Evolutionary conservation across 2,113 vertebrate species (phyloP).

Genomic region (Mustela lutreola): DNA sequence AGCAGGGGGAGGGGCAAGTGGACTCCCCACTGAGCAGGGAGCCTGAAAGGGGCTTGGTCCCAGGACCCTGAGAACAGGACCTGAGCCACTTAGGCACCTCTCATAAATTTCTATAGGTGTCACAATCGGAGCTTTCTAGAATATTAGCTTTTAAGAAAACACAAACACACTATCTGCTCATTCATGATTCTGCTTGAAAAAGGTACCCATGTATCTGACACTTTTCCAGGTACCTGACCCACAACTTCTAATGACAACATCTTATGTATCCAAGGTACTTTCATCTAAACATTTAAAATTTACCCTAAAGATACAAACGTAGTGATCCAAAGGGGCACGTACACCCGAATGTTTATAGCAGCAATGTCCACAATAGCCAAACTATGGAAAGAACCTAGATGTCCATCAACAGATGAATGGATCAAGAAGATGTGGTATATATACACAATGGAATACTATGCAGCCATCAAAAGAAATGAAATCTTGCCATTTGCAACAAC

Average conservation of each 20-base stretch:
- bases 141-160: constrained; percentile 12
- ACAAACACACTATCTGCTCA: constrained; percentile 19
- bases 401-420: too few relatives aligned
- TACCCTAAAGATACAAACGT: too few relatives aligned
- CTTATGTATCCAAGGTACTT: neutral
- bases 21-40: neutral
- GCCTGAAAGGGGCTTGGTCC: neutral
- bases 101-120: neutral
- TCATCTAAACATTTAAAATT: constrained; percentile 1
- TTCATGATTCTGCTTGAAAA: neutral
- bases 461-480: too few relatives aligned
- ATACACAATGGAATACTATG: too few relatives aligned
- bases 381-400: too few relatives aligned
- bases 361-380: too few relatives aligned
- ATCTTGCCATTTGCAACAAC: too few relatives aligned
- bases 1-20: neutral
- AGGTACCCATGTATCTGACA: neutral
- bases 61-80: neutral
- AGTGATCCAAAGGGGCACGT: too few relatives aligned
- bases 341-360: too few relatives aligned
- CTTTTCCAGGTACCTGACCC: neutral
- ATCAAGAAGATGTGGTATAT: too few relatives aligned
- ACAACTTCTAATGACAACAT: constrained; percentile 12
- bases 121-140: neutral
- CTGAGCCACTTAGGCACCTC: neutral